Evolutionary conservation across 2,888 invertebrate species (phyloP).

Genomic region (Trissoscelio sp.): DNA sequence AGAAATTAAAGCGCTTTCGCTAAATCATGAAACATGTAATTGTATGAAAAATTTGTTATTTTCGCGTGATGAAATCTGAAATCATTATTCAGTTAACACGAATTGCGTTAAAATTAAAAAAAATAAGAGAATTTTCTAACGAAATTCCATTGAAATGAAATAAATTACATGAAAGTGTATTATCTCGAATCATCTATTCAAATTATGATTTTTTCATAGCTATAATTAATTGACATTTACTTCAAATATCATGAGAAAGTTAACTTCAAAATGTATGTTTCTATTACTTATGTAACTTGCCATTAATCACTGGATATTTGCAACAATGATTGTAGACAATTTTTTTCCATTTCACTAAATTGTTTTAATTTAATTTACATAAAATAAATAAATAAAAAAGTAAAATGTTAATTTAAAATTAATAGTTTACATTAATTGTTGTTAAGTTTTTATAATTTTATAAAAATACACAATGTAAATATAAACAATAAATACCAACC

Average conservation of each 20-base stretch:
- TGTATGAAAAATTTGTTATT: slow-evolving; percentile 37
- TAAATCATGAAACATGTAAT: slow-evolving; percentile 51
- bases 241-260: slow-evolving; percentile 40
- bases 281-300: slow-evolving; percentile 12
- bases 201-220: slow-evolving; percentile 1
- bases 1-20: slow-evolving; percentile 65
- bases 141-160: background rate
- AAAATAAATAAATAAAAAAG: background rate
- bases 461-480: too few relatives aligned
- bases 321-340: background rate
- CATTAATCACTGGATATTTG: background rate
- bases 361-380: background rate
- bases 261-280: slow-evolving; percentile 16
- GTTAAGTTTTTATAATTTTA: too few relatives aligned
- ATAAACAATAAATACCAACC: too few relatives aligned
- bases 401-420: too few relatives aligned
- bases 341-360: background rate
- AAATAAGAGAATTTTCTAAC: slow-evolving; percentile 1
- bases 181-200: background rate
- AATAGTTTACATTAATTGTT: too few relatives aligned
- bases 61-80: slow-evolving; percentile 51
- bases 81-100: slow-evolving; percentile 21
- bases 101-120: slow-evolving; percentile 12
- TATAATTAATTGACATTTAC: slow-evolving; percentile 23
- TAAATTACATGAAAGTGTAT: background rate